Percentiles rank a stretch among this genome's conserved stretches.
These are phyloP conservation scores for Eonycteris spelaea DNA, from an alignment of 2,113 vertebrate species.

Conservation along the genomic window DNA sequence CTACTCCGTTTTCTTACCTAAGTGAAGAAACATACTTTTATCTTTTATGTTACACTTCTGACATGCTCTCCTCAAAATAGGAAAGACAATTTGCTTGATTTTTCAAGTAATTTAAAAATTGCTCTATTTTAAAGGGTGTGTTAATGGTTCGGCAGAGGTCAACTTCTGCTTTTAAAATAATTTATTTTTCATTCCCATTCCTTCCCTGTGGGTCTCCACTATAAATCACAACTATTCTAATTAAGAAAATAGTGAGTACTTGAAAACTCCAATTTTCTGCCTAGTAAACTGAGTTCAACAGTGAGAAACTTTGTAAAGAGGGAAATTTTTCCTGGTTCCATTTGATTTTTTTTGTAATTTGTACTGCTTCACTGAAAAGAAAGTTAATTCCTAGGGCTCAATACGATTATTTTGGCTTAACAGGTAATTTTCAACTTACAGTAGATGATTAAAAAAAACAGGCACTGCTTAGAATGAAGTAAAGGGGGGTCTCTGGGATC, in stretches of 20 bases:
- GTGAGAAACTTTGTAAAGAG: background rate
- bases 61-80: background rate
- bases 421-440: background rate
- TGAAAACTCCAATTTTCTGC: background rate
- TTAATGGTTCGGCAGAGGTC: background rate
- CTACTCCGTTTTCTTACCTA: background rate
- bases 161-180: conserved; percentile 32
- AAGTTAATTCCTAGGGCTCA: background rate
- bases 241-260: background rate
- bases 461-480: background rate
- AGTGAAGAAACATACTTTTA: background rate
- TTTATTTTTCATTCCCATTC: background rate
- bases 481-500: background rate
- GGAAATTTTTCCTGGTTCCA: background rate
- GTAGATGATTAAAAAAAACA: background rate
- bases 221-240: conserved; percentile 31
- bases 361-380: background rate
- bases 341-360: background rate
- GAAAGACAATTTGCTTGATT: background rate
- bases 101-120: conserved; percentile 16
- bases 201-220: background rate
- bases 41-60: background rate
- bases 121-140: background rate
- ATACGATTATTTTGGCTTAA: background rate
- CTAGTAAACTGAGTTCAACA: background rate